Evolutionary conservation across 1,140 invertebrate genomes (phyloP), one percentile per base, ranked within the genome.

Genomic region (Brachionus asplanchnoidis): DNA sequence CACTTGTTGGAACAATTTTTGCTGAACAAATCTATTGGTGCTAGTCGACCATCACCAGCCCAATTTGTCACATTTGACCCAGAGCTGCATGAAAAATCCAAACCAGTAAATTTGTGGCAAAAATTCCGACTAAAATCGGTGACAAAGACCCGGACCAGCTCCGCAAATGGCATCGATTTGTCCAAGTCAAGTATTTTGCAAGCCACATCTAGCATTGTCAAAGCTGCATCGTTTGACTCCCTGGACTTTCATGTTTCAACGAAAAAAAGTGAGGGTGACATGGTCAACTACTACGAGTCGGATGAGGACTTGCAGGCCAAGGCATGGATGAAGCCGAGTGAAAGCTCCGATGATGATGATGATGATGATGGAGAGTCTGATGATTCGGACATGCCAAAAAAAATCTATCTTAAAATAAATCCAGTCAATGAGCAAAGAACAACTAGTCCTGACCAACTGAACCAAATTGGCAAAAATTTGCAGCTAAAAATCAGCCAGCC

Each of bases 351-450:
- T 23, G 53, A 36, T 36, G 32, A 7, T 5, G 32, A 7, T 5
- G 32, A 36, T 36, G 32, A 36, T 2, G 79, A 82, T 23, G 53
- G 14, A 26, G 79, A 82, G 9, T 82, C 79, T 12, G 79, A 82
- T 68, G 65, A 68, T 26, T 77, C 73, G 20, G 73, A 77, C 32
- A 26, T n/a, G 17, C 79, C 32, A 0, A 60, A 60, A 82, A 26
- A 40, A 82, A 82, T 82, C 20, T 40, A 36, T 20, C 53, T 82
- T 17, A 82, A 36, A 65, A 82, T 82, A 60, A 82, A 82, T 14
- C 79, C 79, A 17, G 20, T 82, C 20, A 26, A 46, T 6, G 9
- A 23, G 20, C 7, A 82, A 17, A 44, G 53, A 17, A 12, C 17
- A 5, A 46, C 46, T 4, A 82, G 40, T 32, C 79, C 53, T 2